Conservation (phyloP, 2,888 invertebrate genomes). For the Aphidoletes aphidimyza region DNA sequence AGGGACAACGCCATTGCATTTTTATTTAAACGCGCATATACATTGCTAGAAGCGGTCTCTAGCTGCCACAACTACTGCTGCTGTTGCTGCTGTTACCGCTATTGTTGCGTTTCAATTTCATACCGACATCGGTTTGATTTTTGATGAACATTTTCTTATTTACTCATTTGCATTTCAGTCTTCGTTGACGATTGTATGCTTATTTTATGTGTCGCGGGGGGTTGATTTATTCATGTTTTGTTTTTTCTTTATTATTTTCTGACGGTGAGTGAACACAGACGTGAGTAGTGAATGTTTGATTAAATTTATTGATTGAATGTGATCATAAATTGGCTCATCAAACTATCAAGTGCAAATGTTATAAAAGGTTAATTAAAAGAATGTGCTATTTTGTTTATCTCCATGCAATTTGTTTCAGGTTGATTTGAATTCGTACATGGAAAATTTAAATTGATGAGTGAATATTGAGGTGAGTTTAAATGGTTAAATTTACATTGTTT, state of each 20-base stretch:
- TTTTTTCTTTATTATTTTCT: background rate
- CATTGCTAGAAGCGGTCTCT: background rate
- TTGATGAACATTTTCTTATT: constrained; percentile 24
- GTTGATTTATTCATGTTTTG: background rate
- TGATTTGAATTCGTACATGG: background rate
- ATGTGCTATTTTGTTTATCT: background rate
- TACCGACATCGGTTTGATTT: constrained; percentile 12
- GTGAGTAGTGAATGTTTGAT: background rate
- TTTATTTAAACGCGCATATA: background rate
- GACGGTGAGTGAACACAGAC: no score
- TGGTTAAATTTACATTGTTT: no score
- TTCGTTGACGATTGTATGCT: background rate
- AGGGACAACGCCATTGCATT: constrained; percentile 10
- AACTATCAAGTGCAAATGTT: constrained; percentile 7
- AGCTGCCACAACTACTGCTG: background rate
- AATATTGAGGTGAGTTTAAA: background rate
- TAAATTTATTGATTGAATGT: constrained; percentile 1
- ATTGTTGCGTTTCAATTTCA: constrained; percentile 2
- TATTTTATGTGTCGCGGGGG: constrained; percentile 7
- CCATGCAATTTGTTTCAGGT: background rate
- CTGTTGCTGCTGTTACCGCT: background rate
- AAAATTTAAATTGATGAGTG: background rate
- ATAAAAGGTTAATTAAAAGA: constrained; percentile 10
- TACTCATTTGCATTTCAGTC: constrained; percentile 24
- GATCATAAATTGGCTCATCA: background rate